Conservation (phyloP, 2,888 invertebrate genomes). For the Dexiosoma caninum region DNA sequence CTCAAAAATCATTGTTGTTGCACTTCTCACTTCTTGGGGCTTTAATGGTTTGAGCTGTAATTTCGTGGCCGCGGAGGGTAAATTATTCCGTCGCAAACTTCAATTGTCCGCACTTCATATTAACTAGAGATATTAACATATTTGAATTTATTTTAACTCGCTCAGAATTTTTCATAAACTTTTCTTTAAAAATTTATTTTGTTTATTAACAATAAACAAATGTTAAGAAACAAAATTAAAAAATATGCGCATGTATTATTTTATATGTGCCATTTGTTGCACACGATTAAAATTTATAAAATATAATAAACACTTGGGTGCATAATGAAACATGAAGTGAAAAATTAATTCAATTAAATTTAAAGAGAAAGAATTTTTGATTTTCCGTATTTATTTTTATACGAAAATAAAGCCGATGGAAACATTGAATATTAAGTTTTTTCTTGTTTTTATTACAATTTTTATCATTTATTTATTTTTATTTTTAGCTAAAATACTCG, state of each 20-base stretch:
- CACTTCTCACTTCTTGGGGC: no score
- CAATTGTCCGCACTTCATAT: no score
- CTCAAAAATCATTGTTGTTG: no score
- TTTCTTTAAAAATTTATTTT: conserved; percentile 6
- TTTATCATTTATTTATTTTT: conserved; percentile 24
- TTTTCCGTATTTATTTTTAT: conserved; percentile 34
- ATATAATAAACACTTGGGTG: not conserved
- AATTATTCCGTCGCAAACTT: no score
- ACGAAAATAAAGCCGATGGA: conserved; percentile 21
- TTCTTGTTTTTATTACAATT: not conserved
- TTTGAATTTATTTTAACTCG: no score
- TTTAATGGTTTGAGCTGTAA: no score
- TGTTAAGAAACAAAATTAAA: not conserved
- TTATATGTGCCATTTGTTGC: not conserved
- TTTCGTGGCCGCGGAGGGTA: no score
- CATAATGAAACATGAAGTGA: not conserved
- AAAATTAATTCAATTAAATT: conserved; percentile 25
- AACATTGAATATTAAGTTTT: no score
- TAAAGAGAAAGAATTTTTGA: not conserved
- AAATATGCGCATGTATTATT: not conserved
- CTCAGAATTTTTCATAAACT: conserved; percentile 28
- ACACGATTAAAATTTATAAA: conserved; percentile 1
- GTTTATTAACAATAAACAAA: conserved; percentile 1
- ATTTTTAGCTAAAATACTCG: conserved; percentile 67
- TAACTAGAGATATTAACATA: no score